Percentiles rank a stretch among this genome's conserved stretches.
Evolutionary conservation across 2,113 vertebrate genomes (phyloP).

Genomic region (Ciconia stormi): DNA sequence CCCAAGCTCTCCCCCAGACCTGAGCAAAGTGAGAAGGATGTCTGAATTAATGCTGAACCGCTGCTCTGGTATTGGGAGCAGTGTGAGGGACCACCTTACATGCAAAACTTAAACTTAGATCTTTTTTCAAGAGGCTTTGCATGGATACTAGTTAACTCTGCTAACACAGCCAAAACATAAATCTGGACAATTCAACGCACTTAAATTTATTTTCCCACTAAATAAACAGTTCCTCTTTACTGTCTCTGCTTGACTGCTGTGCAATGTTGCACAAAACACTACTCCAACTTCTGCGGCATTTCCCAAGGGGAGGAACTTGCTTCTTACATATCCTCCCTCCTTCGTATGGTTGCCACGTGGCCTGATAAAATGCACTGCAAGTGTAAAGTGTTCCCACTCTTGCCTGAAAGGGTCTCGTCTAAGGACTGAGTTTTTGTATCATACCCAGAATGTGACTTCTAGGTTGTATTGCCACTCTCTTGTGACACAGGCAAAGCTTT

Average conservation of each 20-base stretch:
- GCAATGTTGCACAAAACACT: not conserved
- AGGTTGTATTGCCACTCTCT: not conserved
- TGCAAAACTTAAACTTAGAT: not conserved
- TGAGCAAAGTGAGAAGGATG: not conserved
- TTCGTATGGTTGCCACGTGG: fast-evolving
- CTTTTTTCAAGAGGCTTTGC: not conserved
- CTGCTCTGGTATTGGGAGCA: not conserved
- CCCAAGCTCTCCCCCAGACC: not conserved
- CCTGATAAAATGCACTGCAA: not conserved
- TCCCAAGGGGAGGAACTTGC: not conserved
- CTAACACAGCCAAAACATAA: not conserved
- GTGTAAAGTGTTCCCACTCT: not conserved
- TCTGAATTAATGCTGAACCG: not conserved
- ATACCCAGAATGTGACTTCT: not conserved
- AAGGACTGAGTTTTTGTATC: not conserved
- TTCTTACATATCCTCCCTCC: not conserved
- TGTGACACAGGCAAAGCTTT: not conserved
- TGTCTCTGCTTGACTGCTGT: not conserved
- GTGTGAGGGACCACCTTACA: not conserved
- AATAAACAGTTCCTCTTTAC: not conserved
- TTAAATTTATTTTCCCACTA: not conserved
- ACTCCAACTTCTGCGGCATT: not conserved
- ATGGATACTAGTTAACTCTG: not conserved
- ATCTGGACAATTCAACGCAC: not conserved
- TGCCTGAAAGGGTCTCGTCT: not conserved